Conservation (phyloP, 2,113 vertebrate genomes). For the Onychorhynchus coronatus region DNA sequence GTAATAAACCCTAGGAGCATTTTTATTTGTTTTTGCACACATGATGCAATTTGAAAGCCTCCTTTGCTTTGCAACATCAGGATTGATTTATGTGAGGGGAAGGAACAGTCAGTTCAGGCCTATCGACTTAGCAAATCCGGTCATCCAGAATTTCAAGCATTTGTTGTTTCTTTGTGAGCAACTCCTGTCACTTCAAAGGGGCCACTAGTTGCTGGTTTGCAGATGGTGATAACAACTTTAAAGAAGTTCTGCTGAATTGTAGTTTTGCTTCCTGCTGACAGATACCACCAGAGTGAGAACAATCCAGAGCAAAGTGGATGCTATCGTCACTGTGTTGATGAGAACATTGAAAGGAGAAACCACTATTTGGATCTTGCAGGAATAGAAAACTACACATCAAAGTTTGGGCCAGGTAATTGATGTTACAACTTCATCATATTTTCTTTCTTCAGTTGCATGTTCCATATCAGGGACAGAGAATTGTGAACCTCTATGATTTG, state of each 20-base stretch:
- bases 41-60: constrained; percentile 14
- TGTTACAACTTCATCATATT: neutral
- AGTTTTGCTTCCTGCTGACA: constrained; percentile 67
- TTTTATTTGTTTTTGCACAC: constrained; percentile 1
- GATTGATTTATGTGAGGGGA: neutral
- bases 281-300: constrained; percentile 90
- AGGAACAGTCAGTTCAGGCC: constrained; percentile 32
- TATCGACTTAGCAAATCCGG: neutral
- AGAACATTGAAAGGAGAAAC: constrained; percentile 99
- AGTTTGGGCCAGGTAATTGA: constrained; percentile 88
- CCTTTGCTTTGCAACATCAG: neutral
- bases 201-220: constrained; percentile 1
- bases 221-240: constrained; percentile 15
- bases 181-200: constrained; percentile 33
- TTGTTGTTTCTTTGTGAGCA: constrained; percentile 25
- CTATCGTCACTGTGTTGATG: constrained; percentile 92
- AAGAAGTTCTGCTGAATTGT: constrained; percentile 37
- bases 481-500: neutral
- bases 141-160: neutral
- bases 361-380: constrained; percentile 98
- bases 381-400: constrained; percentile 97
- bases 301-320: constrained; percentile 85
- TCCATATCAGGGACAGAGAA: neutral
- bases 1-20: neutral
- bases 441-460: neutral